Conservation (phyloP, 2,888 invertebrate species). For the Drosophila anomelani region DNA sequence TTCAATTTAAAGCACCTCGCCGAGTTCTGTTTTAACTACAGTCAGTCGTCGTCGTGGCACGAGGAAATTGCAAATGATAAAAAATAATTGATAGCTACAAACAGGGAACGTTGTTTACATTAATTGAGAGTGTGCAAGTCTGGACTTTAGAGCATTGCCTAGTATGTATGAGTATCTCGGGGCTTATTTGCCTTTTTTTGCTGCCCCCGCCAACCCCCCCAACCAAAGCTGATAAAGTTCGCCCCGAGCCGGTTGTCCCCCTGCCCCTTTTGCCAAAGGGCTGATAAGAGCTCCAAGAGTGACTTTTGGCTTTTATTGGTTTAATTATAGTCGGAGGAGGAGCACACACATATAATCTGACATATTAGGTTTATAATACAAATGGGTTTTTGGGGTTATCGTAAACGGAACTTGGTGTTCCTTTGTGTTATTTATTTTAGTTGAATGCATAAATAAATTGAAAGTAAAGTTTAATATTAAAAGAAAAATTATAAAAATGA, state of each 20-base stretch:
- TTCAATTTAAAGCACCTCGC: slow-evolving; percentile 10
- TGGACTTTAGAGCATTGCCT: slow-evolving; percentile 11
- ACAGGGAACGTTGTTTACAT: slow-evolving; percentile 18
- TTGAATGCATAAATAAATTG: background rate
- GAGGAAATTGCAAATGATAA: slow-evolving; percentile 5
- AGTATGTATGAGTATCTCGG: slow-evolving; percentile 2
- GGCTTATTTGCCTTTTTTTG: slow-evolving; percentile 10
- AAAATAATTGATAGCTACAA: slow-evolving; percentile 12
- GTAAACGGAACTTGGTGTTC: slow-evolving; percentile 5
- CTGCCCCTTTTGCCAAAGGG: slow-evolving; percentile 6
- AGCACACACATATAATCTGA: slow-evolving; percentile 1
- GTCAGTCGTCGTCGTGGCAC: background rate
- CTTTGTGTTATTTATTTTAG: background rate
- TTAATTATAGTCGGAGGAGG: slow-evolving; percentile 21
- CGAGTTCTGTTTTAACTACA: slow-evolving; percentile 1
- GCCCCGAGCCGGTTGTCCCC: background rate
- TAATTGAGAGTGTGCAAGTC: slow-evolving; percentile 9
- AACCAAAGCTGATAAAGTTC: slow-evolving; percentile 10
- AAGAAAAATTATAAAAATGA: too few relatives aligned
- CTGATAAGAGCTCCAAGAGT: slow-evolving; percentile 19
- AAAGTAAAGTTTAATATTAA: background rate
- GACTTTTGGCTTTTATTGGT: slow-evolving; percentile 17
- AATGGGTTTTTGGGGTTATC: slow-evolving; percentile 22
- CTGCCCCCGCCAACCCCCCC: background rate
- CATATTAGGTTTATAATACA: slow-evolving; percentile 8